Evolutionary conservation across 2,797 vertebrate genomes (phyloP).

Genomic region (Pangasius macronema): DNA sequence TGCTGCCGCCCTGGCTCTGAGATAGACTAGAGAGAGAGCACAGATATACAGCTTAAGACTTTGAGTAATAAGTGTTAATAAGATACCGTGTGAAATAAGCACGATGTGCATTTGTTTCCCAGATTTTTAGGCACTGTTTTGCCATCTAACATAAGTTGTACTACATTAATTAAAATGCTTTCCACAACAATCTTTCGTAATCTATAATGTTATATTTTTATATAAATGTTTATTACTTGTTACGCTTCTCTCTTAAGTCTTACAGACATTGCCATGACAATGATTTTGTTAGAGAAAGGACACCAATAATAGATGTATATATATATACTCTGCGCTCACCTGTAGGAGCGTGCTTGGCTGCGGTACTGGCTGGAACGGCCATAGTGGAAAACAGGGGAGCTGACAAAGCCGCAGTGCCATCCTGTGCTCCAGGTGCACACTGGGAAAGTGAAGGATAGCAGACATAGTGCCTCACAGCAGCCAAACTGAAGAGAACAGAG

Average conservation of each 20-base stretch:
- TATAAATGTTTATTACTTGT: background rate
- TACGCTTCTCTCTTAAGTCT: background rate
- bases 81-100: background rate
- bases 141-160: background rate
- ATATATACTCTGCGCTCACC: slow-evolving; percentile 48
- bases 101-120: background rate
- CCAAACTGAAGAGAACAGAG: slow-evolving; percentile 81
- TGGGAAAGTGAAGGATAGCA: slow-evolving; percentile 86
- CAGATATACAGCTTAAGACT: background rate
- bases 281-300: background rate
- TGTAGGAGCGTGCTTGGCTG: slow-evolving; percentile 66
- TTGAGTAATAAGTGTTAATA: background rate
- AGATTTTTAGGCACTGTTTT: background rate
- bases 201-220: background rate
- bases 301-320: background rate
- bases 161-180: background rate
- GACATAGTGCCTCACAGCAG: slow-evolving; percentile 93
- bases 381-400: slow-evolving; percentile 59
- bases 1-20: slow-evolving; percentile 77
- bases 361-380: slow-evolving; percentile 64
- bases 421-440: slow-evolving; percentile 91
- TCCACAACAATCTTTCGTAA: background rate
- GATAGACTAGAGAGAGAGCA: slow-evolving; percentile 74
- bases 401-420: slow-evolving; percentile 94
- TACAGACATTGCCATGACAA: background rate